phyloP scores from a whole-genome alignment of 2,113 vertebrate genomes.

The Bothrops jararaca region DNA sequence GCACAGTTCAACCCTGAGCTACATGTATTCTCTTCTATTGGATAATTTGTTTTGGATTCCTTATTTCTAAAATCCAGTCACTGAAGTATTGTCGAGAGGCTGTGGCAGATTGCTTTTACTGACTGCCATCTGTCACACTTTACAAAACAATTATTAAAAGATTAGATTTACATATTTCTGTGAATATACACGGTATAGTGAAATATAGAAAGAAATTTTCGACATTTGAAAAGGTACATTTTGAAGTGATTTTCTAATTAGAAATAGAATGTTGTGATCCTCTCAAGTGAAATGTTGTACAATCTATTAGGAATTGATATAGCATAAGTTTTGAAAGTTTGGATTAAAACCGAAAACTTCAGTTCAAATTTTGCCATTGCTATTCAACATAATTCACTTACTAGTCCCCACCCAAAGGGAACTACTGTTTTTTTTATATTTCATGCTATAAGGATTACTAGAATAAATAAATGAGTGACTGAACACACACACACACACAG shows the following conservation, averaged over 20 bases:
- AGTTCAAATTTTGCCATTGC: background rate
- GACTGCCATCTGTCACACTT: constrained; percentile 63
- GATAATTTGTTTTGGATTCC: constrained; percentile 65
- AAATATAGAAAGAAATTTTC: background rate
- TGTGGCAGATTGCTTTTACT: constrained; percentile 67
- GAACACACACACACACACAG: background rate
- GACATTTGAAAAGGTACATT: background rate
- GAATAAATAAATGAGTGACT: background rate
- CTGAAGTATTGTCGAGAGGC: constrained; percentile 53
- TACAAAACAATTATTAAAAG: constrained; percentile 56
- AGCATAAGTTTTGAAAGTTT: background rate
- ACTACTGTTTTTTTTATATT: background rate
- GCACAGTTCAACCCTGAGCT: background rate
- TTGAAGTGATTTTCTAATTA: background rate
- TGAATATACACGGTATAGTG: background rate
- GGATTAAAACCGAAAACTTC: background rate
- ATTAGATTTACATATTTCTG: constrained; percentile 51
- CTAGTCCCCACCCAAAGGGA: background rate
- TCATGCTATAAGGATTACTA: background rate
- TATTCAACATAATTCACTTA: background rate
- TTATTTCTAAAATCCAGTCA: constrained; percentile 60
- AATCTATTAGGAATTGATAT: background rate
- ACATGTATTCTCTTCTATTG: background rate
- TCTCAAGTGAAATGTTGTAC: background rate
- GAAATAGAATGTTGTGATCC: background rate